Evolutionary conservation across 2,797 vertebrate genomes (phyloP), one percentile per base, ranked within the genome.

Genomic region (Myiotriccus ornatus): DNA sequence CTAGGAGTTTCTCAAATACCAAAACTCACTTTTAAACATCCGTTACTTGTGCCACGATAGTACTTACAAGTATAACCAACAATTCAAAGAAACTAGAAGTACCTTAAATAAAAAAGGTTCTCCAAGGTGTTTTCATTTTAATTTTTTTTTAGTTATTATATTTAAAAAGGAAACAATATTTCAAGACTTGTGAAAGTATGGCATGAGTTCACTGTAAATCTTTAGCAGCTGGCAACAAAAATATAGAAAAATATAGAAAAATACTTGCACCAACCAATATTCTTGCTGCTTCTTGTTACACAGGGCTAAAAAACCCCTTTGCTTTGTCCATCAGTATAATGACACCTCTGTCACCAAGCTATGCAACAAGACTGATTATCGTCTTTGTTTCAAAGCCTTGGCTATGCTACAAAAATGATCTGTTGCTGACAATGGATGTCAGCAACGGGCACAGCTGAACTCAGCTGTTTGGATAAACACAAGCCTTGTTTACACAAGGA

Each of bases 361-460:
- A 53, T 56, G 71, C 75, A 79, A 82, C 74, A 87, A 67, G 60
- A 87, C 89, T 91, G 78, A 92, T 94, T 64, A 89, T 57, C 0
- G 13, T 18, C 92, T 82, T 95, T 93, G 95, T 95, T 89, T 81
- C 64, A 87, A 85, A 93, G 39, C 46, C 44, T 84, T 89, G 93
- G 89, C 93, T 89, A 56, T 17, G 27, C 63, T 86, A 93, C 92
- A 95, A 69, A 89, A 86, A 93, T 91, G 82, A 94, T 91, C 56
- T 93, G 91, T 59, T 68, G 76, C 94, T 95, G 84, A 93, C 87
- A 93, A 80, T 92, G 92, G 84, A 67, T 91, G 84, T 87, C 89
- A 91, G 93, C 79, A 87, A 74, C 34, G 21, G 80, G 39, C 39
- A 60, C 93, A 93, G 89, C 90, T 91, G 84, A 93, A 75, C 49